Evolutionary conservation across 2,113 vertebrate genomes (phyloP).

Genomic region (Antigone vipio): DNA sequence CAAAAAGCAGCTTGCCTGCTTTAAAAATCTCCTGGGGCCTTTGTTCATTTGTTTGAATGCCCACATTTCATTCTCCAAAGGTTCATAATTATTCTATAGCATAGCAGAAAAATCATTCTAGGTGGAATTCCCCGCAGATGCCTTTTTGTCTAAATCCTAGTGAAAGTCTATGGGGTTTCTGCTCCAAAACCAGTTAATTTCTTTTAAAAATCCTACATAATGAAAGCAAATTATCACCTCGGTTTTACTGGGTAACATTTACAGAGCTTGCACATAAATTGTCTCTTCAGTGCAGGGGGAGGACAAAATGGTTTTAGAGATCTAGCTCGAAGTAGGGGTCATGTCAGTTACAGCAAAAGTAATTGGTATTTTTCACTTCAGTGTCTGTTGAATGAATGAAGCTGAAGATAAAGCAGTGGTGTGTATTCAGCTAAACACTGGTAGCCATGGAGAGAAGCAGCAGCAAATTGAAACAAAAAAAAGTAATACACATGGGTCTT

Average conservation of each 20-base stretch:
- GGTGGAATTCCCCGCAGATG: neutral
- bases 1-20: neutral
- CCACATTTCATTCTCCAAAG: accelerated
- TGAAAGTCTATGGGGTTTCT: neutral
- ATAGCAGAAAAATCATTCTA: neutral
- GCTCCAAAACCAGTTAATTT: neutral
- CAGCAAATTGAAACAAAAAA: neutral
- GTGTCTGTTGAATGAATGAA: neutral
- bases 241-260: neutral
- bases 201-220: neutral
- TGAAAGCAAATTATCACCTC: neutral
- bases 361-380: neutral
- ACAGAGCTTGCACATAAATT: neutral
- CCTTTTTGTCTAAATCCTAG: neutral
- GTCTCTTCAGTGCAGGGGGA: neutral
- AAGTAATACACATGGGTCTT: neutral
- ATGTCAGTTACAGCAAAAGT: neutral
- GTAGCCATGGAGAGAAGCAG: slow-evolving; percentile 23
- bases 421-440: neutral
- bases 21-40: neutral
- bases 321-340: neutral
- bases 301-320: neutral
- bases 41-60: neutral
- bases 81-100: neutral
- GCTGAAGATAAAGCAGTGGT: neutral